Evolutionary conservation across 2,888 invertebrate species (phyloP).

Genomic region (Drosophila helvetica): DNA sequence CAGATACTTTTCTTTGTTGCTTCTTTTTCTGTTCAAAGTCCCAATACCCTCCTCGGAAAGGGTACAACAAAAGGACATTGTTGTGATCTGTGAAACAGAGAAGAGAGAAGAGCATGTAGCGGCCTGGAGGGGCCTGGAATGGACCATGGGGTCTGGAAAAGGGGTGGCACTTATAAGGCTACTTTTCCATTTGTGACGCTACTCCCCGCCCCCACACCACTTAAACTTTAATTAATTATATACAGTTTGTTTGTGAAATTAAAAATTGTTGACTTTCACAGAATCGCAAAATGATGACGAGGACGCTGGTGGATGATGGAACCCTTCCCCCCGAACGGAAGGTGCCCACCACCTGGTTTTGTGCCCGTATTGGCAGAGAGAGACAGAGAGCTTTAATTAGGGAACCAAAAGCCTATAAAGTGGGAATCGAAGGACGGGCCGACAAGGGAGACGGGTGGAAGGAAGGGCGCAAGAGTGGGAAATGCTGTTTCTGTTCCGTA

Average conservation of each 20-base stretch:
- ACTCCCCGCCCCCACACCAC: conserved; percentile 11
- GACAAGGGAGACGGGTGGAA: conserved; percentile 4
- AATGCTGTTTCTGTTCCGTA: conserved; percentile 34
- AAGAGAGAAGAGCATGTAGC: conserved; percentile 11
- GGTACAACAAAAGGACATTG: conserved; percentile 37
- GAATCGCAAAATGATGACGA: conserved; percentile 58
- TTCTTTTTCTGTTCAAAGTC: not conserved
- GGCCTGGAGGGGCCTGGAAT: not conserved
- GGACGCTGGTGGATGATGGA: conserved; percentile 8
- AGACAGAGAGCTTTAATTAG: conserved; percentile 63
- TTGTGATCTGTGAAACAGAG: conserved; percentile 29
- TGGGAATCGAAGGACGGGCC: not conserved
- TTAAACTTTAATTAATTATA: conserved; percentile 73
- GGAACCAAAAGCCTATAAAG: conserved; percentile 17
- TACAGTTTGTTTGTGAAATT: conserved; percentile 75
- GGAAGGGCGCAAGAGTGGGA: not conserved
- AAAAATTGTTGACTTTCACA: conserved; percentile 72
- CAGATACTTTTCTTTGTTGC: too few relatives aligned
- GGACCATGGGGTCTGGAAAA: conserved; percentile 15
- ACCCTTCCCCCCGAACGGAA: not conserved
- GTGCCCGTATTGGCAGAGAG: conserved; percentile 7
- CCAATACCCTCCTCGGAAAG: not conserved
- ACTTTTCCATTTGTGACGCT: conserved; percentile 68
- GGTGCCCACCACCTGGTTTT: not conserved
- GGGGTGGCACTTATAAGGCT: conserved; percentile 64